phyloP scores from a whole-genome alignment of 1,140 invertebrate genomes.

The Zelostemma sp. region DNA sequence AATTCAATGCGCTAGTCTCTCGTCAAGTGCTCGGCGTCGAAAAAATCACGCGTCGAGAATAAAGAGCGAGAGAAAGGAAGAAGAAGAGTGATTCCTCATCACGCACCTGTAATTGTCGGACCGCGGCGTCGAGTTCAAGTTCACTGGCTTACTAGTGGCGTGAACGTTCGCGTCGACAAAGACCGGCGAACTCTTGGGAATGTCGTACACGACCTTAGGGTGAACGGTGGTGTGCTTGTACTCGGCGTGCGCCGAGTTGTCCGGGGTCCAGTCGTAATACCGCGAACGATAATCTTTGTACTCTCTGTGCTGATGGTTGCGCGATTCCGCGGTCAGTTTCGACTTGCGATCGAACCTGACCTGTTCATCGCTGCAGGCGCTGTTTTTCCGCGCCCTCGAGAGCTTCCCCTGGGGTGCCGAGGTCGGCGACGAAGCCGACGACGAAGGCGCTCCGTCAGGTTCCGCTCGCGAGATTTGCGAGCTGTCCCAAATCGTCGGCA shows the following conservation, averaged over 20 bases:
- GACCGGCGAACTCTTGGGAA: constrained; percentile 68
- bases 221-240: constrained; percentile 66
- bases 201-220: constrained; percentile 71
- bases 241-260: constrained; percentile 38
- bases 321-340: background rate
- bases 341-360: constrained; percentile 29
- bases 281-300: constrained; percentile 70
- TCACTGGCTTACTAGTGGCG: constrained; percentile 34
- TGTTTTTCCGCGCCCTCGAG: constrained; percentile 37
- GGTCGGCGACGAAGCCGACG: constrained; percentile 61
- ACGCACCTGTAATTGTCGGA: constrained; percentile 59
- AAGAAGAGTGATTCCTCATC: constrained; percentile 16
- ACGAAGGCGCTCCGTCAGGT: constrained; percentile 77
- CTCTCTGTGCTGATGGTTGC: constrained; percentile 52
- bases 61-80: background rate
- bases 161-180: constrained; percentile 60
- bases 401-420: constrained; percentile 49
- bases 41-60: background rate
- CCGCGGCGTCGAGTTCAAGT: constrained; percentile 51
- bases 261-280: constrained; percentile 59
- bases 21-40: background rate
- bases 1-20: background rate
- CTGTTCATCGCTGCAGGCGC: constrained; percentile 49
- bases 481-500: constrained; percentile 53
- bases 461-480: constrained; percentile 69